Evolutionary conservation across 1,140 invertebrate species (phyloP), one percentile per base, ranked within the genome.

Genomic region (Calephelis virginiensis): DNA sequence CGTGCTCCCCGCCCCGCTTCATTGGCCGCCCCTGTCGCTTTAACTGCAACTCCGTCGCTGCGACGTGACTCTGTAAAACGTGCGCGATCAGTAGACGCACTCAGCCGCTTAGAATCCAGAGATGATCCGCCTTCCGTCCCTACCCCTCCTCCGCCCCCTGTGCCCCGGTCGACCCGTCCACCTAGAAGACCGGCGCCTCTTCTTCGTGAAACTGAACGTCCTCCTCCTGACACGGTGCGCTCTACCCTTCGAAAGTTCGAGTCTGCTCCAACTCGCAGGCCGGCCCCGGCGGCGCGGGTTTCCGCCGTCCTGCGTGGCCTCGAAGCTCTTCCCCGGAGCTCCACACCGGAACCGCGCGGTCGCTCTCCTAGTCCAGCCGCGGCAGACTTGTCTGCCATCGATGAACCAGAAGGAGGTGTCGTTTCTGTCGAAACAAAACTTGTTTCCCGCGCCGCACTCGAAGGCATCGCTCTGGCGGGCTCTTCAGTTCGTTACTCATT

Each of bases 231-330:
- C 92, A 93, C 97, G 59, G 96, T 97, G 48, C 96, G 96, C 77
- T 95, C 96, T 56, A 95, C 95, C 1, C 93, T 97, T 70, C 94
- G 95, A 75, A 95, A 97, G 77, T 98, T 98, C 86, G 97, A 98
- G 83, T 93, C 93, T 40, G 92, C 94, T 6, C 92, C 94, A n/a
- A 91, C 93, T 74, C 85, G 92, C 0, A 84, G 93, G 4, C 76
- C 91, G 8, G 91, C 91, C 28, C 84, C 85, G 11, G 81, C 85
- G 3, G 85, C 82, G 10, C 81, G 85, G 28, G 79, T 89, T 4
- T 82, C 82, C 0, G 85, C 83, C 49, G 84, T 87, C 0, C 66
- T 89, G 12, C 77, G 85, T 3, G 83, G 82, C 10, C 72, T 86
- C 5, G 83, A 85, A 50, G 63, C 67, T 1, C 72, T 72, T 6